Evolutionary conservation across 2,888 invertebrate species (phyloP).

Genomic region (Heteromyza rotundicornis): DNA sequence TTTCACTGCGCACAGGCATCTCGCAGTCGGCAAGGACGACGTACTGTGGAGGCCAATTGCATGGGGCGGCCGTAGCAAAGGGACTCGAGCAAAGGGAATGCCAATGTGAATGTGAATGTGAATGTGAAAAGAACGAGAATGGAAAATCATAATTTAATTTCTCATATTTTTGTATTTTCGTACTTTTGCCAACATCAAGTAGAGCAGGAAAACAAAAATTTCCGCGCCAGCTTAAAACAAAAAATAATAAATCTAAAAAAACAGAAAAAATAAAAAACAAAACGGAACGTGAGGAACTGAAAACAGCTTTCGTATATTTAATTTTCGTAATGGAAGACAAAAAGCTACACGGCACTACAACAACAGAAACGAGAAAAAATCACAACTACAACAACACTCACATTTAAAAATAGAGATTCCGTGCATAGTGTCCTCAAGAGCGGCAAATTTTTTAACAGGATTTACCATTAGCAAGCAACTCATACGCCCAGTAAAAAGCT

Average conservation of each 20-base stretch:
- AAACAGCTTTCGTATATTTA: slow-evolving; percentile 42
- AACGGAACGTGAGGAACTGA: slow-evolving; percentile 12
- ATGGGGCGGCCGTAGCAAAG: slow-evolving; percentile 13
- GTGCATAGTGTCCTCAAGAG: no score
- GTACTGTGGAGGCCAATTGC: no score
- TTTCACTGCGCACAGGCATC: neutral
- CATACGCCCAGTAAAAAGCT: no score
- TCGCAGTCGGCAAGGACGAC: slow-evolving; percentile 39
- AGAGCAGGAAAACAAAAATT: neutral
- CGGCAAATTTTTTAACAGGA: no score
- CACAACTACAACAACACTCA: neutral
- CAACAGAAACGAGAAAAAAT: neutral
- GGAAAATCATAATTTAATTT: slow-evolving; percentile 53
- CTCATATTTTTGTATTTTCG: slow-evolving; percentile 48
- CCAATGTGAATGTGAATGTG: neutral
- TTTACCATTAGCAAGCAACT: no score
- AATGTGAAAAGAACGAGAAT: neutral
- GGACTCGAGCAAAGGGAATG: slow-evolving; percentile 4
- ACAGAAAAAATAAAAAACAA: slow-evolving; percentile 22
- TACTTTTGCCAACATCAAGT: slow-evolving; percentile 26
- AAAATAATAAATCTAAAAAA: slow-evolving; percentile 8
- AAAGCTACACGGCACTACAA: no score
- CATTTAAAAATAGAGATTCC: no score
- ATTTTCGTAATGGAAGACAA: slow-evolving; percentile 54
- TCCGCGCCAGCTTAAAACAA: neutral